Evolutionary conservation across 2,113 vertebrate genomes (phyloP), one percentile per base, ranked within the genome.

Genomic region (Ascaphus truei): DNA sequence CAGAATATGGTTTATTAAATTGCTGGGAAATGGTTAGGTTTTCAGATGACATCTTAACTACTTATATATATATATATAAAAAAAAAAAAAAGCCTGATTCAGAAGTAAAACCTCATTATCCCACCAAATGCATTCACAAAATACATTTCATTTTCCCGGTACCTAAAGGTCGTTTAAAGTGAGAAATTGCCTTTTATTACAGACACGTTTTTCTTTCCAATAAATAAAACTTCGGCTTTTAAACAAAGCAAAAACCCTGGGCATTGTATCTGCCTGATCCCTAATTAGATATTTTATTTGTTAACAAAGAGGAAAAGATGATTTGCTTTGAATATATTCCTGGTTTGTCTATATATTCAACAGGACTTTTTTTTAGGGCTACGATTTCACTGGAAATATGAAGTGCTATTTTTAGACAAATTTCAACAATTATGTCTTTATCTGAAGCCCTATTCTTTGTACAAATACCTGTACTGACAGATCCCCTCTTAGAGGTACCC

Each of bases 21-120:
- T 62, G 67, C 52, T 71, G 72, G 67, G 57, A 75, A 43, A 72
- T 20, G 23, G 26, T 30, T 60, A 8, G 31, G 30, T 43, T 81
- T 76, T 72, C 67, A 72, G 68, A 72, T 77, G 76, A 83, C 79
- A 79, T 80, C 79, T 84, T 80, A 71, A 83, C 72, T 36, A 71
- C 0, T 29, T n/a, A 11, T 15, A 31, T 51, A 60, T 30, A 52
- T 39, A 69, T 41, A 69, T 59, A 55, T 20, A 57, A 47, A 56
- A 7, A 73, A 75, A 73, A 20, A 73, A 50, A 53, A 74, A 58
- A 23, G 25, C 22, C 4, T 13, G 13, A 39, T 15, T 23, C 67
- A 29, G 41, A 27, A 73, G 45, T 59, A 65, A 75, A 76, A 62
- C 18, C 65, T 36, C 43, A 56, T 79, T 61, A 71, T 72, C 7